These are phyloP conservation scores for Oryzias curvinotus DNA, from an alignment of 2,113 vertebrate genomes.

Conservation along the genomic window DNA sequence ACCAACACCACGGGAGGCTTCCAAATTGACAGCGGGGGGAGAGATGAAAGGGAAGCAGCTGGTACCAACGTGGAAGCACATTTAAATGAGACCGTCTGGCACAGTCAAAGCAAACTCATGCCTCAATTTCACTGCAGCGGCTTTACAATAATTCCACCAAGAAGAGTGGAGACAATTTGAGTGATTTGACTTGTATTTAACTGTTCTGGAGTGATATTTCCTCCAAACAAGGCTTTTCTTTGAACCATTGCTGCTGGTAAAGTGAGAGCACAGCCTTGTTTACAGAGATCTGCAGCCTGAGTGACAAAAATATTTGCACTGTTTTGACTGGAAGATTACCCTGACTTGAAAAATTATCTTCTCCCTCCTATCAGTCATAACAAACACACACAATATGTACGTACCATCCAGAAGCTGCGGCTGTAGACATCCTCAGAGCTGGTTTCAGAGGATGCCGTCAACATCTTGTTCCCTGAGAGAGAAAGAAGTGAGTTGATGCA, in stretches of 20 bases:
- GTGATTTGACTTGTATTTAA: neutral
- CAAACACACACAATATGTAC: neutral
- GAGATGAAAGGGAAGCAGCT: constrained; percentile 55
- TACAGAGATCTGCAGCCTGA: constrained; percentile 3
- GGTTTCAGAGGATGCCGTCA: constrained; percentile 53
- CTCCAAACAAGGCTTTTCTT: neutral
- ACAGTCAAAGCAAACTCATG: constrained; percentile 6
- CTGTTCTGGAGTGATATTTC: neutral
- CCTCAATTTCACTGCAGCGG: neutral
- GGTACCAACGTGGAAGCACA: constrained; percentile 28
- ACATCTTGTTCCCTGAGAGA: constrained; percentile 70
- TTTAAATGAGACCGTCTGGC: constrained; percentile 12
- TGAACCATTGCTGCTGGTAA: neutral
- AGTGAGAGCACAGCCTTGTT: constrained; percentile 35
- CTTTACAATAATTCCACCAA: neutral
- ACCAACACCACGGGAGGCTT: constrained; percentile 49
- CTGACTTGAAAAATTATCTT: neutral
- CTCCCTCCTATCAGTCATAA: constrained; percentile 6
- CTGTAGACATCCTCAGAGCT: constrained; percentile 62
- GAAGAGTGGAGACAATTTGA: neutral
- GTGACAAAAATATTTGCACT: constrained; percentile 19
- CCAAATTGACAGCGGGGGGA: constrained; percentile 56
- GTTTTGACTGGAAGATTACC: constrained; percentile 24
- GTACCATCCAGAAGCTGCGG: constrained; percentile 81
- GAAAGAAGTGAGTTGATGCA: neutral